Conservation (phyloP, 1,140 invertebrate genomes). For the Psilanteris sp. region DNA sequence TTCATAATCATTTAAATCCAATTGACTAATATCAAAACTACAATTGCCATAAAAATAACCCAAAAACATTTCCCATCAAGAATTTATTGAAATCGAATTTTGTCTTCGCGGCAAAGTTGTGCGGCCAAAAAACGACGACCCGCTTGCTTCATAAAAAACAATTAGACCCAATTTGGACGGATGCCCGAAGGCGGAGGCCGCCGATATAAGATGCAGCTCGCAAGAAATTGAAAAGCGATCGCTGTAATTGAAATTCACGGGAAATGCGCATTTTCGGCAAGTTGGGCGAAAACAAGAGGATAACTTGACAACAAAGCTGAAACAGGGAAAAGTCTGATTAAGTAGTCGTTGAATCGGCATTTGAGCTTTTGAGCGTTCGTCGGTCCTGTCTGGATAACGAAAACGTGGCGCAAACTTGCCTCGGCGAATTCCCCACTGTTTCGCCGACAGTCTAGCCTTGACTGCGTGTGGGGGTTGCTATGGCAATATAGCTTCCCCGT, state of each 20-base stretch:
- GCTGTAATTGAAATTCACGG: constrained; percentile 3
- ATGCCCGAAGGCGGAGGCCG: no score
- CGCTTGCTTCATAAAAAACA: no score
- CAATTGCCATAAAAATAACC: no score
- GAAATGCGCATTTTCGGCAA: constrained; percentile 2
- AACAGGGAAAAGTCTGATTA: constrained; percentile 4
- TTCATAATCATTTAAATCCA: no score
- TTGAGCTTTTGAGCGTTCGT: constrained; percentile 21
- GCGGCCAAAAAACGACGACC: no score
- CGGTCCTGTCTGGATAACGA: constrained; percentile 16
- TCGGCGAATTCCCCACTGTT: constrained; percentile 57
- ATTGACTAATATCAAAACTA: no score
- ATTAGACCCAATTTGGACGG: no score
- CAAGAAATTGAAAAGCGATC: constrained; percentile 1
- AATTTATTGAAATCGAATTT: no score
- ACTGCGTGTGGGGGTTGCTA: constrained; percentile 78
- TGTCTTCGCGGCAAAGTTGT: no score
- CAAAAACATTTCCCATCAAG: no score
- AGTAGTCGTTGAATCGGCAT: constrained; percentile 1
- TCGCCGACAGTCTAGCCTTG: constrained; percentile 77
- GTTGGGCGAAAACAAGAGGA: constrained; percentile 1
- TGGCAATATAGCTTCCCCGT: constrained; percentile 70
- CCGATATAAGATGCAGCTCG: no score
- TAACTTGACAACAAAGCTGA: constrained; percentile 4
- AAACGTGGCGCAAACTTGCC: constrained; percentile 5